Evolutionary conservation across 2,888 invertebrate genomes (phyloP).

Genomic region (Syrphus vitripennis): DNA sequence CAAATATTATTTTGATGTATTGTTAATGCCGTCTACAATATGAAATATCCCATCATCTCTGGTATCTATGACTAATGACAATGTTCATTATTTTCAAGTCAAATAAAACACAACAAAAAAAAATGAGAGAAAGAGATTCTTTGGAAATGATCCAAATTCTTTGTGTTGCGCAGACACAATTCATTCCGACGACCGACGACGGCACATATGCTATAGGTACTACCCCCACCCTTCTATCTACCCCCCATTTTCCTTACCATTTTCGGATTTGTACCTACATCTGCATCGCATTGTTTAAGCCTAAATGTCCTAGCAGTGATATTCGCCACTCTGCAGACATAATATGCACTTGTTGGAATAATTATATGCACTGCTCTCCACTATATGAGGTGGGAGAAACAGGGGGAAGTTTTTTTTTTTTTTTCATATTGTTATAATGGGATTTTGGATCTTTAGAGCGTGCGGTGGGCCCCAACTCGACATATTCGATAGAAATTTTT

Average conservation of each 20-base stretch:
- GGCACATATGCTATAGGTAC: conserved; percentile 8
- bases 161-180: conserved; percentile 67
- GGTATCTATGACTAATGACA: conserved; percentile 79
- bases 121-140: conserved; percentile 37
- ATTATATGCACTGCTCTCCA: not conserved
- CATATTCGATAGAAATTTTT: conserved; percentile 74
- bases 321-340: conserved; percentile 42
- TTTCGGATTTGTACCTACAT: conserved; percentile 27
- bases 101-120: conserved; percentile 3
- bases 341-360: conserved; percentile 43
- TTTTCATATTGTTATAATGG: conserved; percentile 55
- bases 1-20: conserved; percentile 66
- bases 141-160: conserved; percentile 68
- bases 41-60: conserved; percentile 72
- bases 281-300: conserved; percentile 64
- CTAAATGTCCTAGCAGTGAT: conserved; percentile 67
- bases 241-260: not conserved
- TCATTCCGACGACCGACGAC: conserved; percentile 52
- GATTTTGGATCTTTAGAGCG: conserved; percentile 41
- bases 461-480: conserved; percentile 31
- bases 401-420: too few relatives aligned
- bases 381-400: not conserved
- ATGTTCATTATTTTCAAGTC: conserved; percentile 77
- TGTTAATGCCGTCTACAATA: conserved; percentile 69
- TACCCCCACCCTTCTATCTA: too few relatives aligned